Evolutionary conservation across 2,888 invertebrate genomes (phyloP).

Genomic region (Ochropacha duplaris): DNA sequence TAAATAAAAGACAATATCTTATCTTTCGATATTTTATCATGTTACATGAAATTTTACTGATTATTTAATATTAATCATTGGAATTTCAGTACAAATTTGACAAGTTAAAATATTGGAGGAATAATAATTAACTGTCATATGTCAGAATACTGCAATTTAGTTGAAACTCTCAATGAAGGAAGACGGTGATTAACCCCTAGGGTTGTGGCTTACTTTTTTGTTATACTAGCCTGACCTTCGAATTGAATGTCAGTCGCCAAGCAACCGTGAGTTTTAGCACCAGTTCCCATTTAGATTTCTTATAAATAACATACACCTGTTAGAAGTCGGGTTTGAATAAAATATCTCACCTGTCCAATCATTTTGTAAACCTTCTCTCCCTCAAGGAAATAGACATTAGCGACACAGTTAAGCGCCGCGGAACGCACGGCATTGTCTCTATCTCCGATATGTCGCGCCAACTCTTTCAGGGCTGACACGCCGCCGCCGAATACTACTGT

Average conservation of each 20-base stretch:
- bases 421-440: constrained; percentile 97
- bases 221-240: no score
- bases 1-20: neutral
- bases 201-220: no score
- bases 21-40: neutral
- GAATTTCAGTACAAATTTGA: neutral
- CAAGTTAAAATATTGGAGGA: no score
- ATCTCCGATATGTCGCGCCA: constrained; percentile 97
- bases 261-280: no score
- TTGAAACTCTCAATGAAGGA: no score
- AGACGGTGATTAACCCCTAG: no score
- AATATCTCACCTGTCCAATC: constrained; percentile 89
- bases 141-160: no score
- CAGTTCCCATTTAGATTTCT: no score
- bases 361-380: constrained; percentile 96
- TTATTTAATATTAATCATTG: neutral
- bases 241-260: no score
- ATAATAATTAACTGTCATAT: no score
- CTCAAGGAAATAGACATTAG: constrained; percentile 94
- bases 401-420: constrained; percentile 96
- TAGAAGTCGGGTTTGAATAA: no score
- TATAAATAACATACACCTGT: no score
- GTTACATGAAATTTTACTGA: neutral
- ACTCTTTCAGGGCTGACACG: constrained; percentile 88
- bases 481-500: constrained; percentile 89